Conservation (phyloP, 2,113 vertebrate species). For the Amphiprion ocellaris region DNA sequence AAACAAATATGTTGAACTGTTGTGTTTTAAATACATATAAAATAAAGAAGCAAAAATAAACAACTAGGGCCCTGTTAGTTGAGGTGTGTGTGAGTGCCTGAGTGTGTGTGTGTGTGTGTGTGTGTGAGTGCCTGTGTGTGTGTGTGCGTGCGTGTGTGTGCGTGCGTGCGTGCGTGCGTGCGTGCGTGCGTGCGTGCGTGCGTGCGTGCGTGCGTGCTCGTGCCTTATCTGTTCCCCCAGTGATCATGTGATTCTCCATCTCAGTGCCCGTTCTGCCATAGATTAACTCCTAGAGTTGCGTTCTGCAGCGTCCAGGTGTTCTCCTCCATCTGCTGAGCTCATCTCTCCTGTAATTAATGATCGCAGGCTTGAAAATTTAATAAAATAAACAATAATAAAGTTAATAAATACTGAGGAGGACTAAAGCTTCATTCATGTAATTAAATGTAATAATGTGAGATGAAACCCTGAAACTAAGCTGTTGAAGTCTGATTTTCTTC, state of each 20-base stretch:
- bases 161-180: neutral
- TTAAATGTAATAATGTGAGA: too few species aligned
- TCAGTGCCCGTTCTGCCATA: conserved; percentile 65
- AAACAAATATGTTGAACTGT: neutral
- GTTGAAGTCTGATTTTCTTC: neutral
- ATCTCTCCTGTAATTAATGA: conserved; percentile 30
- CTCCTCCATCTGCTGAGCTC: conserved; percentile 20
- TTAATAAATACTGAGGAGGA: too few species aligned
- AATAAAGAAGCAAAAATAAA: neutral
- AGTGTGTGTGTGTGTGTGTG: neutral
- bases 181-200: conserved; percentile 16
- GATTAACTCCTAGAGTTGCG: conserved; percentile 31
- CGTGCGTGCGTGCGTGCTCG: conserved; percentile 35
- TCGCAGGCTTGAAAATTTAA: conserved; percentile 33
- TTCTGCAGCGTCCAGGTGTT: conserved; percentile 5
- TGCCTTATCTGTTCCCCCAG: conserved; percentile 61
- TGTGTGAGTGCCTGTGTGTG: neutral
- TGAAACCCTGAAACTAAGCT: too few species aligned
- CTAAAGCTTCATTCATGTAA: too few species aligned
- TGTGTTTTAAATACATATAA: neutral
- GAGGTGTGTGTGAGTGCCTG: conserved; percentile 5
- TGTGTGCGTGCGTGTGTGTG: too few species aligned
- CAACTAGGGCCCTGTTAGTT: conserved; percentile 27
- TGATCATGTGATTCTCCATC: conserved; percentile 60
- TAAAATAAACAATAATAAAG: too few species aligned